A percentile compares a stretch with the other conserved stretches of the same genome.
Conservation (phyloP, 2,888 invertebrate species). For the Heteromyza rotundicornis region DNA sequence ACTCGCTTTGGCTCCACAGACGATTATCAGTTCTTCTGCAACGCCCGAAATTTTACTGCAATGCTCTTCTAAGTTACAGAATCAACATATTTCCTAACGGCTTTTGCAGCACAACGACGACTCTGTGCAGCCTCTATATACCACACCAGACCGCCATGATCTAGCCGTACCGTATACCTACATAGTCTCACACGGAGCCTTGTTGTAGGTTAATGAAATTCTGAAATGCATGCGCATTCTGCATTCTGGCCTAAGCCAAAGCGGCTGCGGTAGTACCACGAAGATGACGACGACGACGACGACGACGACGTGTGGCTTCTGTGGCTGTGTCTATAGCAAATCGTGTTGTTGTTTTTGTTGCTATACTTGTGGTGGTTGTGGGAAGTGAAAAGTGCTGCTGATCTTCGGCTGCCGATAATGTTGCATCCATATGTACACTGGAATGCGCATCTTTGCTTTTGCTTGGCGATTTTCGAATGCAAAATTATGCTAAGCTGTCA, state of each 20-base stretch:
- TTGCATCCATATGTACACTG: too few species aligned
- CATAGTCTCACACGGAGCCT: not conserved
- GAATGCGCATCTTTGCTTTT: not conserved
- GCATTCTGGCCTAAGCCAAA: not conserved
- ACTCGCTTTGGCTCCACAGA: not conserved
- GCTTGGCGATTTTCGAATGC: not conserved
- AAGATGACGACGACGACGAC: too few species aligned
- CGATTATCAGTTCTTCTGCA: not conserved
- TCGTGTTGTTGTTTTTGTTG: not conserved
- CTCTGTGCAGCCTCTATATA: not conserved
- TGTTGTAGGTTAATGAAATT: conserved; percentile 1
- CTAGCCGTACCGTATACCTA: not conserved
- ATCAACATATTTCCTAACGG: not conserved
- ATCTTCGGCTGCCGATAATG: too few species aligned
- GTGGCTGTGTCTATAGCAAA: not conserved
- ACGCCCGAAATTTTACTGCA: not conserved
- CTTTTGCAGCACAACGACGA: not conserved
- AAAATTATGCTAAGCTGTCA: conserved; percentile 2
- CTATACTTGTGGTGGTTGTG: not conserved
- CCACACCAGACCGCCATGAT: not conserved
- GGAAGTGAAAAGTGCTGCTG: not conserved
- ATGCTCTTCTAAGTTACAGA: not conserved
- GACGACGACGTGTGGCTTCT: not conserved
- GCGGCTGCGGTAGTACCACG: not conserved
- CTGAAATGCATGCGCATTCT: too few species aligned